These are phyloP conservation scores for Bedellia somnulentella DNA, from an alignment of 2,888 invertebrate species.

Conservation along the genomic window DNA sequence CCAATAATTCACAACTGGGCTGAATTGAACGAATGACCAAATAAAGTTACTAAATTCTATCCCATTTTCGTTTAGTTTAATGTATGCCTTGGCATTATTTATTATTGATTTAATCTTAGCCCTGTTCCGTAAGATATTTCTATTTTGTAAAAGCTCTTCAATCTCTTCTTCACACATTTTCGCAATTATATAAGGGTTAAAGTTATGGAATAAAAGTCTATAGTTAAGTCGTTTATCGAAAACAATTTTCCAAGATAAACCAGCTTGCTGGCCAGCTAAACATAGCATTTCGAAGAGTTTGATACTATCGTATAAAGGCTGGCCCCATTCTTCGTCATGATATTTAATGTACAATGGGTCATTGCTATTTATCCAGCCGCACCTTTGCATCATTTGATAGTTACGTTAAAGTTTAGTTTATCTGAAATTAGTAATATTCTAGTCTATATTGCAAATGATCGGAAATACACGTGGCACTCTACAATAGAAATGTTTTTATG, in stretches of 20 bases:
- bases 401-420: too few species aligned
- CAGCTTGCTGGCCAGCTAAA: slow-evolving; percentile 6
- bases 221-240: slow-evolving; percentile 5
- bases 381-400: too few species aligned
- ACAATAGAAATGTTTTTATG: too few species aligned
- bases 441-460: too few species aligned
- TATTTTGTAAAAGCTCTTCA: neutral
- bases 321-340: slow-evolving; percentile 7
- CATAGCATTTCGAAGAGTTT: slow-evolving; percentile 6
- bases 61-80: slow-evolving; percentile 1
- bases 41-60: slow-evolving; percentile 3
- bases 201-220: slow-evolving; percentile 2
- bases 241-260: slow-evolving; percentile 5
- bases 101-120: slow-evolving; percentile 5
- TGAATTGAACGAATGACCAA: slow-evolving; percentile 5
- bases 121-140: slow-evolving; percentile 5
- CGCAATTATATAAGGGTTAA: neutral
- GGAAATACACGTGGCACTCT: too few species aligned
- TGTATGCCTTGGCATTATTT: slow-evolving; percentile 4
- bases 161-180: neutral
- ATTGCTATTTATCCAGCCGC: slow-evolving; percentile 3
- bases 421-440: too few species aligned
- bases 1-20: slow-evolving; percentile 5
- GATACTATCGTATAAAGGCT: slow-evolving; percentile 1
- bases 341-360: slow-evolving; percentile 4